These are phyloP conservation scores for Melieria omissa DNA, from an alignment of 2,888 invertebrate species.

Conservation along the genomic window DNA sequence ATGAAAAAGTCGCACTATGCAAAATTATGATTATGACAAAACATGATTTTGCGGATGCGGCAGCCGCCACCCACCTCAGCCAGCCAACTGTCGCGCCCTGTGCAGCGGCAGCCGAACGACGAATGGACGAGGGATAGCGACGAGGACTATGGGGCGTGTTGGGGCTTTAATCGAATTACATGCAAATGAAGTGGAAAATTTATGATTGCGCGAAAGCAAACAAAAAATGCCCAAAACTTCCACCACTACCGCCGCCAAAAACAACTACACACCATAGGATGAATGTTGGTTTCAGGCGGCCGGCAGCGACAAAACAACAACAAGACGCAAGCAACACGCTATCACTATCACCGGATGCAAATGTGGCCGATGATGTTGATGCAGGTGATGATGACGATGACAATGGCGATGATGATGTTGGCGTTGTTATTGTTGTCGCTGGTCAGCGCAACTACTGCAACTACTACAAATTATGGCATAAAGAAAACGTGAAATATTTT, in stretches of 20 bases:
- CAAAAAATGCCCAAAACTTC: too few relatives aligned
- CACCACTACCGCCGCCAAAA: not conserved
- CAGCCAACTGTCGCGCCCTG: not conserved
- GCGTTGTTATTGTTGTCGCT: not conserved
- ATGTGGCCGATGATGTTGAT: constrained; percentile 1
- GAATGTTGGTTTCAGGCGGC: not conserved
- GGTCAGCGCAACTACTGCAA: not conserved
- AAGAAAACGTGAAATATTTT: constrained; percentile 34
- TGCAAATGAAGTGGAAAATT: constrained; percentile 60
- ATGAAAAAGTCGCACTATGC: constrained; percentile 35
- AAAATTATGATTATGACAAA: constrained; percentile 58
- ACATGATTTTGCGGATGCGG: constrained; percentile 51
- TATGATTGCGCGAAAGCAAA: constrained; percentile 46
- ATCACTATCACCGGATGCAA: not conserved
- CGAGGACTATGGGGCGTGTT: constrained; percentile 26
- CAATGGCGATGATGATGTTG: not conserved
- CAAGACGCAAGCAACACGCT: constrained; percentile 4
- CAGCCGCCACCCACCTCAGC: constrained; percentile 19
- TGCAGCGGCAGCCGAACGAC: not conserved
- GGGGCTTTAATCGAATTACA: constrained; percentile 57
- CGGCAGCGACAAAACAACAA: not conserved
- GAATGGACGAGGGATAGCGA: not conserved
- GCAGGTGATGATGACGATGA: constrained; percentile 8
- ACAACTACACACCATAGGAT: too few relatives aligned
- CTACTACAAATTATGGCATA: constrained; percentile 27